Evolutionary conservation across 2,797 vertebrate genomes (phyloP).

Genomic region (Crenichthys baileyi): DNA sequence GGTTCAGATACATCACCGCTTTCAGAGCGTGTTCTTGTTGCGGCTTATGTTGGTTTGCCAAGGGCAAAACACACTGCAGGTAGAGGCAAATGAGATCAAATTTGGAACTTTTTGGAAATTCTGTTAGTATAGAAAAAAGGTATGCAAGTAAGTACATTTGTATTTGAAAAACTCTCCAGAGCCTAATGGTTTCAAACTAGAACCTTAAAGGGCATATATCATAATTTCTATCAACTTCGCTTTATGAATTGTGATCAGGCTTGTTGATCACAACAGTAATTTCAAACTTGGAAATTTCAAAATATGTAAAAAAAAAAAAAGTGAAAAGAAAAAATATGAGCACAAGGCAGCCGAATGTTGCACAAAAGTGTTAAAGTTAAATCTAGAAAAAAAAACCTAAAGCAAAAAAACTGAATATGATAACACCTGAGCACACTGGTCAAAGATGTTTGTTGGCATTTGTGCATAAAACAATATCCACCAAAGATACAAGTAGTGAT

Average conservation of each 20-base stretch:
- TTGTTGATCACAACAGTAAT: no score
- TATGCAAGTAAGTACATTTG: slow-evolving; percentile 1
- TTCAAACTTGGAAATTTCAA: no score
- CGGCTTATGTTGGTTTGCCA: neutral
- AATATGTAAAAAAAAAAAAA: neutral
- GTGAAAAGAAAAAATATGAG: neutral
- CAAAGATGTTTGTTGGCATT: no score
- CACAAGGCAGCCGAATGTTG: neutral
- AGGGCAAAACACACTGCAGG: neutral
- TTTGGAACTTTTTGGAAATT: neutral
- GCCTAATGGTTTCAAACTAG: no score
- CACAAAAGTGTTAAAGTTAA: neutral
- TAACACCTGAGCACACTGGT: neutral
- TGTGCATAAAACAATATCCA: neutral
- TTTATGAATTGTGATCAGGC: no score
- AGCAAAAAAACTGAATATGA: neutral
- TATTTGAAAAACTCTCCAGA: neutral
- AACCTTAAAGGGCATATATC: no score
- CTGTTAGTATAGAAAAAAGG: neutral
- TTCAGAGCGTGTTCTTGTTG: slow-evolving; percentile 21
- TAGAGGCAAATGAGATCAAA: slow-evolving; percentile 12
- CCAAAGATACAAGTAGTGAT: neutral
- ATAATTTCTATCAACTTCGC: no score
- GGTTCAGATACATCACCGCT: slow-evolving; percentile 53
- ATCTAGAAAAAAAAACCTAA: no score